phyloP scores from a whole-genome alignment of 1,140 invertebrate genomes.

The Odontomachus brunneus region DNA sequence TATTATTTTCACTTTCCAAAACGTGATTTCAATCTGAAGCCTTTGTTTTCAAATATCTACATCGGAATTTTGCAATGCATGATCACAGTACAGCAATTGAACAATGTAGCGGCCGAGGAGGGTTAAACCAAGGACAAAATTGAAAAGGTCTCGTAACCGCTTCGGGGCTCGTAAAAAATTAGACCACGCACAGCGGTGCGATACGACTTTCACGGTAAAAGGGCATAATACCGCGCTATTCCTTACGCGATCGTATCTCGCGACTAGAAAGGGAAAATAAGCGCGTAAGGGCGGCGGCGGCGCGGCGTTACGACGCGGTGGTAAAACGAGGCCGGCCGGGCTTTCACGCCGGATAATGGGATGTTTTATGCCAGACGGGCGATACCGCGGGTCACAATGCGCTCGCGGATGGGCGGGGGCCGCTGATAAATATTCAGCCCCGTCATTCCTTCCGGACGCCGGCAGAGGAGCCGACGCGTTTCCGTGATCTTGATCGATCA shows the following conservation, averaged over 20 bases:
- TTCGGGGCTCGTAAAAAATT: conserved; percentile 40
- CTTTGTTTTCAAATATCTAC: too few species aligned
- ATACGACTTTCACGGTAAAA: background rate
- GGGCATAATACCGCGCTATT: conserved; percentile 12
- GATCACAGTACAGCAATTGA: too few species aligned
- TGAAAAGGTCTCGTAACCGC: conserved; percentile 1
- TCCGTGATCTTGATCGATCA: conserved; percentile 68
- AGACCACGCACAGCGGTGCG: conserved; percentile 16
- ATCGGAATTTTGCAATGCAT: too few species aligned
- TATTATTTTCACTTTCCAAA: too few species aligned
- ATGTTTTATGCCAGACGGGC: conserved; percentile 65
- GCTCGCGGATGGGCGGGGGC: conserved; percentile 16
- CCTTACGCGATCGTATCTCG: conserved; percentile 42
- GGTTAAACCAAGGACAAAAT: conserved; percentile 1
- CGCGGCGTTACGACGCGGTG: conserved; percentile 18
- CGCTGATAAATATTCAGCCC: conserved; percentile 74
- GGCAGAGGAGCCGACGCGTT: conserved; percentile 30
- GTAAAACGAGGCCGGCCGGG: conserved; percentile 38
- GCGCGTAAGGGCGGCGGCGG: conserved; percentile 19
- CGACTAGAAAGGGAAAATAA: conserved; percentile 30
- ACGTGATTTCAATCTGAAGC: too few species aligned
- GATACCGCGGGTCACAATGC: conserved; percentile 61
- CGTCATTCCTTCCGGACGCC: conserved; percentile 52
- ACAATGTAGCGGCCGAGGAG: too few species aligned
- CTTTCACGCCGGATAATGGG: conserved; percentile 70